These are phyloP conservation scores for Oryzias woworae DNA, from an alignment of 2,113 vertebrate genomes.

Conservation along the genomic window DNA sequence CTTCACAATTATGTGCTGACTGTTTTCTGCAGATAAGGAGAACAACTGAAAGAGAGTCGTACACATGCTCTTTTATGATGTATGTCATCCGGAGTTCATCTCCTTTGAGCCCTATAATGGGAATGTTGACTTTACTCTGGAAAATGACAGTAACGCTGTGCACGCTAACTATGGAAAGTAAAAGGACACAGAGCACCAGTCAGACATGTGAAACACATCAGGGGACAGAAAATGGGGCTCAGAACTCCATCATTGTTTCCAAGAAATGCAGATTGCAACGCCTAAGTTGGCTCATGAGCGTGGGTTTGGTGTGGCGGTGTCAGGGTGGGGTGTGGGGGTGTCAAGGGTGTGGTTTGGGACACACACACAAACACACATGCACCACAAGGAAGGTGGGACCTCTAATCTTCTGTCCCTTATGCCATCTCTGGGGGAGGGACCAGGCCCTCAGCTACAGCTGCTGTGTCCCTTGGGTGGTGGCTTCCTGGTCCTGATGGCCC, in stretches of 20 bases:
- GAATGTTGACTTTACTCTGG: conserved; percentile 49
- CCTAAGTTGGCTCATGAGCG: conserved; percentile 61
- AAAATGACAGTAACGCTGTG: conserved; percentile 49
- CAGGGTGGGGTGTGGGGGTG: too few species aligned
- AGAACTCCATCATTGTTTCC: conserved; percentile 65
- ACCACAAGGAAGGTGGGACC: too few species aligned
- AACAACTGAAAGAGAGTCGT: conserved; percentile 12
- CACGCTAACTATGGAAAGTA: conserved; percentile 52
- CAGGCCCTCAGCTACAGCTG: too few species aligned
- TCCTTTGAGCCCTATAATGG: conserved; percentile 51
- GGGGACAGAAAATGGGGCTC: conserved; percentile 29
- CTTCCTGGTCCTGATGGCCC: too few species aligned
- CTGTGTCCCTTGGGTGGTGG: too few species aligned
- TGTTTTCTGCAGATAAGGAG: conserved; percentile 20
- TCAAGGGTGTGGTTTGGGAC: too few species aligned
- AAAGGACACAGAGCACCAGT: conserved; percentile 41
- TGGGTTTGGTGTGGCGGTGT: conserved; percentile 56
- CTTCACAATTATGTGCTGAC: conserved; percentile 19
- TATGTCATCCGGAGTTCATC: conserved; percentile 29
- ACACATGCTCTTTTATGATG: conserved; percentile 47
- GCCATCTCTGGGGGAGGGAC: too few species aligned
- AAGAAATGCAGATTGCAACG: conserved; percentile 63
- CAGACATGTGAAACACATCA: conserved; percentile 35
- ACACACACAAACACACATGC: too few species aligned
- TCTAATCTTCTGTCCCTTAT: too few species aligned